Percentiles rank a stretch among this genome's conserved stretches.
phyloP scores from a whole-genome alignment of 1,140 invertebrate species.

The Brachystomella parvula region DNA sequence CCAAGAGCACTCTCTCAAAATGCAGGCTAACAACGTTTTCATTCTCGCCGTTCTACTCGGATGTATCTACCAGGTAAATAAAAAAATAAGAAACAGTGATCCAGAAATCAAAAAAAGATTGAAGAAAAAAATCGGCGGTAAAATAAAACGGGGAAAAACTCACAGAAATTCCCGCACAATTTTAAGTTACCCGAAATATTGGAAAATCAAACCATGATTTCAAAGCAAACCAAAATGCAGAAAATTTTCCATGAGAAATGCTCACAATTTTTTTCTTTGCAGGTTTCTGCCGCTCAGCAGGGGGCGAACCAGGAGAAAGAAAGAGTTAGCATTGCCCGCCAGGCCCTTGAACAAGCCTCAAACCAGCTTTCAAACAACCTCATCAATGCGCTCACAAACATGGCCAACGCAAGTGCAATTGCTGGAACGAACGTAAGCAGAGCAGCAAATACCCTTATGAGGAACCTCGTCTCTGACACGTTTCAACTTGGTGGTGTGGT shows the following conservation, averaged over 20 bases:
- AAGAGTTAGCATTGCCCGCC: slow-evolving; percentile 31
- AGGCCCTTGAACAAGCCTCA: slow-evolving; percentile 31
- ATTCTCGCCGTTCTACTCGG: slow-evolving; percentile 27
- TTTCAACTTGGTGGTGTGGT: slow-evolving; percentile 35
- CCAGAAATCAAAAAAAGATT: too few relatives aligned
- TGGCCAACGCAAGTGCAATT: slow-evolving; percentile 33
- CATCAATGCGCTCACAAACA: slow-evolving; percentile 21
- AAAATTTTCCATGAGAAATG: not conserved
- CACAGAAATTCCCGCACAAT: too few relatives aligned
- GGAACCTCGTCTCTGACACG: slow-evolving; percentile 32
- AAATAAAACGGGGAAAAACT: too few relatives aligned
- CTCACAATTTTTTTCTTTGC: not conserved
- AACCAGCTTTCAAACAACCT: slow-evolving; percentile 29
- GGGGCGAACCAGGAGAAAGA: slow-evolving; percentile 18
- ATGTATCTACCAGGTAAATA: slow-evolving; percentile 27
- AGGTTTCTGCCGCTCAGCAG: slow-evolving; percentile 4
- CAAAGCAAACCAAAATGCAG: too few relatives aligned
- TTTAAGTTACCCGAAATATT: not conserved
- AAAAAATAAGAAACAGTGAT: too few relatives aligned
- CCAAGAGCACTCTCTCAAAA: slow-evolving; percentile 9
- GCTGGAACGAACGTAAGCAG: slow-evolving; percentile 32
- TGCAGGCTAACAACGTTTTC: slow-evolving; percentile 28
- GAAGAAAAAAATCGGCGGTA: too few relatives aligned
- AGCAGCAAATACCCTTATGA: slow-evolving; percentile 30
- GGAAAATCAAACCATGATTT: too few relatives aligned